Evolutionary conservation across 2,797 vertebrate species (phyloP), one percentile per base, ranked within the genome.

Genomic region (Calcarius lapponicus): DNA sequence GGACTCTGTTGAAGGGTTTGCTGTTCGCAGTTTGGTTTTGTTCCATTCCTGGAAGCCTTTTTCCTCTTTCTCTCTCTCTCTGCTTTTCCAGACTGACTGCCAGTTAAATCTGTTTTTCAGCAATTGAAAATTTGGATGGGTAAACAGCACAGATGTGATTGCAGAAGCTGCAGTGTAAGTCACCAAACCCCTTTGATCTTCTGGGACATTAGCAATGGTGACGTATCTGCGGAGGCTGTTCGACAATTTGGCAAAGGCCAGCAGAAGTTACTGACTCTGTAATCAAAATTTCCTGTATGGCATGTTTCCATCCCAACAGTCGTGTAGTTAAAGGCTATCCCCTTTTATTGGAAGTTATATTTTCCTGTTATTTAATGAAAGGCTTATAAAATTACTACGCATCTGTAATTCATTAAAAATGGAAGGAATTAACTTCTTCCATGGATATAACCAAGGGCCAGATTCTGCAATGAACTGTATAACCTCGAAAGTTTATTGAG

Each of bases 401-500:
- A 51, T 83, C 34, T 80, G 45, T 88, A 88, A 73, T 38, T 80
- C 21, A 71, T 73, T 78, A 80, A 74, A 92, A 89, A 61, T 40
- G 2, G 5, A 29, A 82, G 38, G 72, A 91, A 86, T 61, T 40
- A n/a, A 47, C 74, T 83, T 93, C 9, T 66, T 80, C 19, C 21
- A 29, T 28, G 40, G 28, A 57, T 47, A 71, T 57, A 32, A 61
- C 20, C 22, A 58, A 89, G 11, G 61, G 22, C 16, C 72, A 86
- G 29, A 78, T 88, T 80, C 75, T 87, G 50, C 28, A 83, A 57
- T 72, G 66, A 86, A 36, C 54, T 69, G 2, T 24, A 22, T 54
- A 67, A 54, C 15, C 32, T 62, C 73, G 62, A 51, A 92, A 66
- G 26, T 72, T 86, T 83, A 14, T n/a, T 67, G 31, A 64, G 17